Evolutionary conservation across 2,888 invertebrate genomes (phyloP).

Genomic region (Tiliacea citrago): DNA sequence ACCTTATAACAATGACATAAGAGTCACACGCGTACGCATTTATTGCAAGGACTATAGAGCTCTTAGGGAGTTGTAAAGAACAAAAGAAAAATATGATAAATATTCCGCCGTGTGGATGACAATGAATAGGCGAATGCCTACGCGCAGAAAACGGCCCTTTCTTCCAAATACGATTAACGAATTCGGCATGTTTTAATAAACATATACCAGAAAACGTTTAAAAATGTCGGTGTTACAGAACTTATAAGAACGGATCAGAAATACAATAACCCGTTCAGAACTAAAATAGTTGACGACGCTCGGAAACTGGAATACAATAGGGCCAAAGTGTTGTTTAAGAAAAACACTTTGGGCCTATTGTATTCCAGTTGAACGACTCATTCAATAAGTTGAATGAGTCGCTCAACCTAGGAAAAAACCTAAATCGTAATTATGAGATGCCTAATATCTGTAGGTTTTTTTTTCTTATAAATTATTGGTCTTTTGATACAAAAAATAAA

Average conservation of each 20-base stretch:
- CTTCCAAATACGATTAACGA: not conserved
- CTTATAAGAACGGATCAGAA: not conserved
- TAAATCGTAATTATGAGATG: not conserved
- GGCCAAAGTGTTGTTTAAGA: not conserved
- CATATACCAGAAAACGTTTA: conserved; percentile 2
- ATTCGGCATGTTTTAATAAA: not conserved
- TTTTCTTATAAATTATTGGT: not conserved
- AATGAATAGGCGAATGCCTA: conserved; percentile 21
- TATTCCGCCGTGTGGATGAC: conserved; percentile 10
- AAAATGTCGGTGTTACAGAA: conserved; percentile 1
- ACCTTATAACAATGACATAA: not conserved
- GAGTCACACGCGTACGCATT: not conserved
- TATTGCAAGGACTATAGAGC: not conserved
- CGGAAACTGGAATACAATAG: conserved; percentile 5
- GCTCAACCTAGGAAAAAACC: not conserved
- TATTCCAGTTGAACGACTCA: too few species aligned
- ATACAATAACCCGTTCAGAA: conserved; percentile 6
- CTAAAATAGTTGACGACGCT: not conserved
- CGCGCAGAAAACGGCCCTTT: not conserved
- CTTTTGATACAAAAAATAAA: not conserved
- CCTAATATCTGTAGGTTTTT: not conserved
- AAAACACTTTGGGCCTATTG: too few species aligned
- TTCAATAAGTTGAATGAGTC: conserved; percentile 3
- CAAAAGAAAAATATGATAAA: conserved; percentile 7
- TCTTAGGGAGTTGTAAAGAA: not conserved